Evolutionary conservation across 2,888 invertebrate species (phyloP).

Genomic region (Hirtodrosophila cameraria): DNA sequence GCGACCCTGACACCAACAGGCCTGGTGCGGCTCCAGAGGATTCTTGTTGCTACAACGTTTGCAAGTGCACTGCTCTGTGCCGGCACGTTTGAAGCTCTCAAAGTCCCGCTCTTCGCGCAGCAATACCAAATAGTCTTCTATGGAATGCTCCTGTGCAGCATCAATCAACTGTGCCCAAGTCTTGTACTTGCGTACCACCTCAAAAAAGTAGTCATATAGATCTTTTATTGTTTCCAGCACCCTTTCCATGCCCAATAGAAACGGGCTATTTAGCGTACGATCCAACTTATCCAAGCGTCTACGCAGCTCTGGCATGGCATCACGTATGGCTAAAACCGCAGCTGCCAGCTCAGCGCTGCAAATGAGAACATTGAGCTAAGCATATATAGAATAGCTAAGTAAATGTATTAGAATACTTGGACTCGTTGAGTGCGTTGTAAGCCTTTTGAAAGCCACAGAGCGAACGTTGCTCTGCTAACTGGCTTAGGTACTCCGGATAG

Average conservation of each 20-base stretch:
- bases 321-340: constrained; percentile 42
- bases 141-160: constrained; percentile 60
- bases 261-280: constrained; percentile 58
- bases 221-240: constrained; percentile 55
- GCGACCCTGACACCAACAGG: constrained; percentile 61
- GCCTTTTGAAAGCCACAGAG: constrained; percentile 62
- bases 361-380: not conserved
- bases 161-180: constrained; percentile 74
- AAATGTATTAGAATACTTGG: constrained; percentile 59
- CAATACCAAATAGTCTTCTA: constrained; percentile 70
- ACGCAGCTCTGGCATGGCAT: constrained; percentile 50
- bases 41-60: constrained; percentile 62
- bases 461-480: constrained; percentile 57
- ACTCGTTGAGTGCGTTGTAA: constrained; percentile 52
- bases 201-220: constrained; percentile 65
- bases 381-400: not conserved
- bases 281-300: constrained; percentile 57
- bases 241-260: constrained; percentile 46
- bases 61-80: constrained; percentile 62
- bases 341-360: constrained; percentile 34
- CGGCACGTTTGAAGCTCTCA: constrained; percentile 49
- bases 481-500: constrained; percentile 75
- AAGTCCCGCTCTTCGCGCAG: constrained; percentile 44
- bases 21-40: constrained; percentile 54
- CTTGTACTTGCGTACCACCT: constrained; percentile 53